Conservation (phyloP, 2,888 invertebrate genomes). For the Drosophila formosana region DNA sequence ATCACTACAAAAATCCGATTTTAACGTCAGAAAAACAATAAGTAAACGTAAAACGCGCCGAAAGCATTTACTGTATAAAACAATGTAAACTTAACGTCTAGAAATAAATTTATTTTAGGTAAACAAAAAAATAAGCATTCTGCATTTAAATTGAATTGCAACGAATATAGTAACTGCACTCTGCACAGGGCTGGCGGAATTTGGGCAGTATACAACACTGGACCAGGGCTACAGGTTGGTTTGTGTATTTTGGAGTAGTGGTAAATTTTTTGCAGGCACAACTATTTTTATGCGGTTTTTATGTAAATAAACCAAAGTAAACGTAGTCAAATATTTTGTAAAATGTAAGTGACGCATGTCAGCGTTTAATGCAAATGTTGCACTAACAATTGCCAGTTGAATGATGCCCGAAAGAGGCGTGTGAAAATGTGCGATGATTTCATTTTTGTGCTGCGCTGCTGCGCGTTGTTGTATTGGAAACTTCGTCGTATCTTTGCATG, state of each 20-base stretch:
- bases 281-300: constrained; percentile 71
- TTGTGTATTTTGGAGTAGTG: constrained; percentile 73
- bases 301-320: constrained; percentile 72
- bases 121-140: constrained; percentile 3
- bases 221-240: constrained; percentile 64
- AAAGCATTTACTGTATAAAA: constrained; percentile 28
- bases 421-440: constrained; percentile 82
- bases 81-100: constrained; percentile 25
- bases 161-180: constrained; percentile 28
- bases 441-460: constrained; percentile 74
- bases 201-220: constrained; percentile 50
- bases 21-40: constrained; percentile 33
- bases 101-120: constrained; percentile 16
- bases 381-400: constrained; percentile 2
- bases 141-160: constrained; percentile 58
- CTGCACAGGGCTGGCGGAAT: constrained; percentile 36
- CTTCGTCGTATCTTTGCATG: constrained; percentile 68
- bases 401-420: constrained; percentile 16
- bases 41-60: constrained; percentile 43
- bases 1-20: constrained; percentile 42
- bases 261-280: constrained; percentile 71
- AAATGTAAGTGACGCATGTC: constrained; percentile 67
- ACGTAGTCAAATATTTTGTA: constrained; percentile 60
- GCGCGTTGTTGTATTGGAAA: constrained; percentile 80
- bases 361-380: neutral